Evolutionary conservation across 2,888 invertebrate genomes (phyloP), one percentile per base, ranked within the genome.

Genomic region (Leptinotarsa rubiginosa): DNA sequence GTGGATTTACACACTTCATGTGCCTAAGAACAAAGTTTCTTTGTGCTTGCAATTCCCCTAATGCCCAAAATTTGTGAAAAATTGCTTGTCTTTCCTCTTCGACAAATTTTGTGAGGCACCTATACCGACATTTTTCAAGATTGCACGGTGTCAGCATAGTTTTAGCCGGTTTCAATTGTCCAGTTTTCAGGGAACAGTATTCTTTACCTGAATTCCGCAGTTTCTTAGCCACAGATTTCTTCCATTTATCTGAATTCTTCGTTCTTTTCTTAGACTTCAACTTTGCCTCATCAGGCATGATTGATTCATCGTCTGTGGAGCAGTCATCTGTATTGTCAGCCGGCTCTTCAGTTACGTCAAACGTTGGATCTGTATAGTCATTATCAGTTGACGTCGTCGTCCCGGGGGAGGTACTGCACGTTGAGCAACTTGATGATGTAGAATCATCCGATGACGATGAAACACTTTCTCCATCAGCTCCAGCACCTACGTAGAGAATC

Each of bases 151-250:
- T 10, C 15, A 52, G 52, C 52, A 52, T 52, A 52, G 18, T 52
- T 52, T 52, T 52, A 52, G 52, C 52, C 52, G 52, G 18, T 52
- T 52, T 52, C 52, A 52, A 52, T 52, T 52, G 52, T 52, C 52
- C 18, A 52, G 18, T 52, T 52, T 18, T 52, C 52, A 52, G 52
- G n/a, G 15, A 50, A 50, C 50, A 50, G 50, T 50, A 50, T 50
- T 50, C 50, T 50, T 52, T 18, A 52, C 52, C 52, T 52, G 52
- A 52, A 18, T 18, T 52, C n/a, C 52, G 18, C 52, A 52, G n/a
- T 52, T 52, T 52, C 52, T 52, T 52, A 52, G 52, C 52, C 52
- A 52, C 52, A 52, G 18, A 52, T 52, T 52, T 52, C n/a, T 18
- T 52, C 18, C 52, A 52, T 52, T 52, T n/a, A n/a, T 52, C 52